phyloP scores from a whole-genome alignment of 1,140 invertebrate species.

The Drosophila fuyamai region DNA sequence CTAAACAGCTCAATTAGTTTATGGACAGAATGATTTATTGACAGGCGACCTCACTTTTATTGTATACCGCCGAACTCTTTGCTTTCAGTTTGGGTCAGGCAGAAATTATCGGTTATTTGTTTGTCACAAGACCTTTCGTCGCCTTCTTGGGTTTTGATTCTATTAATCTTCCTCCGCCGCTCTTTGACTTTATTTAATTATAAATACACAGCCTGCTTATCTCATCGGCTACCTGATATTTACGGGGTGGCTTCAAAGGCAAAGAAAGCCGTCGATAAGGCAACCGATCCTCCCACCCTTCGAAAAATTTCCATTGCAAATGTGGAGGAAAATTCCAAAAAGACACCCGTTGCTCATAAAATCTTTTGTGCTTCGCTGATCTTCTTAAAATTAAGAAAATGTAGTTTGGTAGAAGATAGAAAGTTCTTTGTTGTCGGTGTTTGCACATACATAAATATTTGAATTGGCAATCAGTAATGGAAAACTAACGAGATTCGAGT shows the following conservation, averaged over 20 bases:
- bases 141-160: constrained; percentile 3
- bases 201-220: constrained; percentile 48
- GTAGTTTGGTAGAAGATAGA: constrained; percentile 11
- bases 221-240: constrained; percentile 58
- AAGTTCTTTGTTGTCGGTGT: constrained; percentile 13
- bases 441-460: constrained; percentile 38
- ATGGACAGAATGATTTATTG: constrained; percentile 47
- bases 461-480: constrained; percentile 21
- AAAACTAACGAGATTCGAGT: constrained; percentile 29
- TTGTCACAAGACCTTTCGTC: constrained; percentile 9
- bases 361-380: constrained; percentile 18
- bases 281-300: constrained; percentile 1
- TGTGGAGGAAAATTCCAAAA: constrained; percentile 40
- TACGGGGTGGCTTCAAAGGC: constrained; percentile 32
- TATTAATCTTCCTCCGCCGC: constrained; percentile 6
- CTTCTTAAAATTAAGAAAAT: background rate
- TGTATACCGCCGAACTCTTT: background rate
- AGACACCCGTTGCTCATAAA: background rate
- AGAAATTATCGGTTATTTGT: constrained; percentile 15
- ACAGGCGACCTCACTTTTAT: constrained; percentile 42
- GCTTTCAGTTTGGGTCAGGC: background rate
- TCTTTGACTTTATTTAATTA: constrained; percentile 52
- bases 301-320: constrained; percentile 8
- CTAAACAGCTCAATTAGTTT: constrained; percentile 64
- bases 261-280: constrained; percentile 63